Evolutionary conservation across 1,140 invertebrate species (phyloP).

Genomic region (Drosophila albomicans): DNA sequence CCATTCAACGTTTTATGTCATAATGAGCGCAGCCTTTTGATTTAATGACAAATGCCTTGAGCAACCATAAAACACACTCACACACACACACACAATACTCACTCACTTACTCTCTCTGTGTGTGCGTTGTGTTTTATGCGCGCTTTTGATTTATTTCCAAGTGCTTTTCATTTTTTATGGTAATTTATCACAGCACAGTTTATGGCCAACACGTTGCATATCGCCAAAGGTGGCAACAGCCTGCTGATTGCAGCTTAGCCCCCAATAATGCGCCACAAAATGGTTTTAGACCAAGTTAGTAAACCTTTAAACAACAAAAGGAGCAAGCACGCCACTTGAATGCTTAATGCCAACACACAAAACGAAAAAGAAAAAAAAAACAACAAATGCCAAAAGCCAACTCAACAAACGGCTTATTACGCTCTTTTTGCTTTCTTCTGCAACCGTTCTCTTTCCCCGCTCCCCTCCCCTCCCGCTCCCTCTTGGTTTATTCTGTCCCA

Average conservation of each 20-base stretch:
- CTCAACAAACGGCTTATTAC: slow-evolving; percentile 58
- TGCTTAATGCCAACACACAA: slow-evolving; percentile 31
- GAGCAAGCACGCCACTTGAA: slow-evolving; percentile 8
- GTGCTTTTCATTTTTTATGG: slow-evolving; percentile 73
- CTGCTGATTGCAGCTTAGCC: slow-evolving; percentile 56
- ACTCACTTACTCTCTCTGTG: slow-evolving; percentile 22
- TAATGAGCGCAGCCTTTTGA: slow-evolving; percentile 80
- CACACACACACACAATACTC: slow-evolving; percentile 23
- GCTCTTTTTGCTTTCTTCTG: slow-evolving; percentile 47
- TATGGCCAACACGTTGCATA: slow-evolving; percentile 57
- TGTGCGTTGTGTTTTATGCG: slow-evolving; percentile 55
- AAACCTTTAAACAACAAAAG: slow-evolving; percentile 27
- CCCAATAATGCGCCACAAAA: slow-evolving; percentile 34
- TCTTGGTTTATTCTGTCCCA: not conserved
- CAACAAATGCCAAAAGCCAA: slow-evolving; percentile 48
- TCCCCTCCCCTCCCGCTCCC: slow-evolving; percentile 9
- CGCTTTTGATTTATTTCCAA: slow-evolving; percentile 71
- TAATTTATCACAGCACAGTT: slow-evolving; percentile 73
- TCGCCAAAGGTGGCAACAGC: slow-evolving; percentile 61
- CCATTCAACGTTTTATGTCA: slow-evolving; percentile 61
- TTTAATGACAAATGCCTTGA: slow-evolving; percentile 73
- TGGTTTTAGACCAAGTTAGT: slow-evolving; percentile 40
- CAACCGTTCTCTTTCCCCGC: slow-evolving; percentile 37
- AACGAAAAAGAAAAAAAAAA: slow-evolving; percentile 1
- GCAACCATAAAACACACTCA: slow-evolving; percentile 61